phyloP scores from a whole-genome alignment of 2,113 vertebrate species.

The Catharus fuscescens region DNA sequence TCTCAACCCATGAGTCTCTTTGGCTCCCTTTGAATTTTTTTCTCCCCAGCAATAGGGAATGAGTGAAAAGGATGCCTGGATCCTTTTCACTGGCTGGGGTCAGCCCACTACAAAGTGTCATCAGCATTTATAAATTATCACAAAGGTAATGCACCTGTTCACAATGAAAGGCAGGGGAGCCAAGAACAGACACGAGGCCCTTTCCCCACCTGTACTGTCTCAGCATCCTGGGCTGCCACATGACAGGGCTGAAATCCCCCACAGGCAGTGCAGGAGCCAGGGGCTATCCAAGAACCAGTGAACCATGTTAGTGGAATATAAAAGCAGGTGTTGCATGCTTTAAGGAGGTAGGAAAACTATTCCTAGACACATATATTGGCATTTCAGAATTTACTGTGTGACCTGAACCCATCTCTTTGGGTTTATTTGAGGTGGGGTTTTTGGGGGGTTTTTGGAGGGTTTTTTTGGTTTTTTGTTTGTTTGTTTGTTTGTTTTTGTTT shows the following conservation, averaged over 20 bases:
- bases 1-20: background rate
- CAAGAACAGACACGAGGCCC: background rate
- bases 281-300: too few relatives aligned
- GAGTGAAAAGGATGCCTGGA: background rate
- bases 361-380: fast-evolving
- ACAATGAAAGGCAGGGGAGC: background rate
- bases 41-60: background rate
- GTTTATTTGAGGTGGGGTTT: background rate
- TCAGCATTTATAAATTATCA: background rate
- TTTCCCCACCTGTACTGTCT: background rate
- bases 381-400: background rate
- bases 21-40: background rate
- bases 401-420: background rate
- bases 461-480: too few relatives aligned
- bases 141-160: background rate
- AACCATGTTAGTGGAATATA: background rate
- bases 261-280: background rate
- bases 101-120: background rate
- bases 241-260: background rate
- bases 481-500: too few relatives aligned
- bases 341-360: background rate
- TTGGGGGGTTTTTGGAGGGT: too few relatives aligned
- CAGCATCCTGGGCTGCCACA: fast-evolving
- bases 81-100: background rate
- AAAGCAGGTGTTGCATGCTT: background rate